A percentile compares a stretch with the other conserved stretches of the same genome.
Conservation (phyloP, 2,797 vertebrate species). For the Oophaga sylvatica region DNA sequence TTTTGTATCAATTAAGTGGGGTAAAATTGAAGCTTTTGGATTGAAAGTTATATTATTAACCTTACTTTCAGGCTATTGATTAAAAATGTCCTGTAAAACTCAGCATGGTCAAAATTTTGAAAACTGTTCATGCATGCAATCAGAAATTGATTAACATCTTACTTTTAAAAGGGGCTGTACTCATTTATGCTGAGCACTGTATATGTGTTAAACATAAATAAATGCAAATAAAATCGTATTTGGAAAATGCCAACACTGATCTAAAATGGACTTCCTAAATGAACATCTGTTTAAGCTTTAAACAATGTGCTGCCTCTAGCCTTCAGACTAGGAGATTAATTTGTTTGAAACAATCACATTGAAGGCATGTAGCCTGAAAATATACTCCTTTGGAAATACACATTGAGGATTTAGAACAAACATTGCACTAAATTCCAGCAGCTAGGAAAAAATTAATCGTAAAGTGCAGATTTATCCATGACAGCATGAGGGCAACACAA, state of each 20-base stretch:
- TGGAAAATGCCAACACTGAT: constrained; percentile 13
- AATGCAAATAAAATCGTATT: constrained; percentile 5
- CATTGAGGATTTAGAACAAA: constrained; percentile 39
- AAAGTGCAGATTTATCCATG: constrained; percentile 11
- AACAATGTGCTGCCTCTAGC: constrained; percentile 51
- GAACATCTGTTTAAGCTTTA: constrained; percentile 60
- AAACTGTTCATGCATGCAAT: no score
- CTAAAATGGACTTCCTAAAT: constrained; percentile 45
- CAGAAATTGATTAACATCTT: no score
- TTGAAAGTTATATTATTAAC: no score
- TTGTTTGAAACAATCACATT: constrained; percentile 52
- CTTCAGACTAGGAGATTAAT: constrained; percentile 55
- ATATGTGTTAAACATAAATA: not conserved
- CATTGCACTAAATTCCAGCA: not conserved
- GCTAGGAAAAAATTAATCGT: constrained; percentile 25
- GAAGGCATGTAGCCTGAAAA: constrained; percentile 48
- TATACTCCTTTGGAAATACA: constrained; percentile 35
- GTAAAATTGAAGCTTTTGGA: no score
- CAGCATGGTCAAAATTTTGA: no score
- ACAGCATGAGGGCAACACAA: constrained; percentile 50
- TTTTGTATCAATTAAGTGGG: no score
- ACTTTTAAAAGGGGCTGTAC: no score
- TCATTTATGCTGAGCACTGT: no score
- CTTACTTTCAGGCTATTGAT: no score
- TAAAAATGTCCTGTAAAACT: no score